Conservation (phyloP, 1,140 invertebrate genomes). For the Mesaphorura yosii region DNA sequence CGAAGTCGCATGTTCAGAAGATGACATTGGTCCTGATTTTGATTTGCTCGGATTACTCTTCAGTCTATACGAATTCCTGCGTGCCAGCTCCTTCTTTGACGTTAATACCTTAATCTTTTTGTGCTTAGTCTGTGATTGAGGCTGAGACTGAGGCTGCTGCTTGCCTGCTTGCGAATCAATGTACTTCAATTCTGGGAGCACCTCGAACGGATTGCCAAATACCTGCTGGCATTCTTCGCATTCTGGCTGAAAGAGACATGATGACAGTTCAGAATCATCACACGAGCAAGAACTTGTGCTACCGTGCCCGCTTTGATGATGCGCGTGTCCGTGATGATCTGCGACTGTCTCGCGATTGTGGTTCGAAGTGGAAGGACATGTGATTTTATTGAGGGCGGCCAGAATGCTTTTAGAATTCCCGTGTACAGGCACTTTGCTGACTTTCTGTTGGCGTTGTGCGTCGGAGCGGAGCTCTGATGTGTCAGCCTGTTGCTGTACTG, state of each 20-base stretch:
- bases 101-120: constrained; percentile 5
- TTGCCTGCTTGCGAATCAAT: neutral
- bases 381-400: neutral
- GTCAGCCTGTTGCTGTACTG: too few species aligned
- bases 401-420: neutral
- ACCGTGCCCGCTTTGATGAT: too few species aligned
- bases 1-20: too few species aligned
- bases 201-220: neutral
- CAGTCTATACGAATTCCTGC: too few species aligned
- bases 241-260: neutral
- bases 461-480: constrained; percentile 1
- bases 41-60: too few species aligned
- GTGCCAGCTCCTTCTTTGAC: neutral
- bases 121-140: neutral
- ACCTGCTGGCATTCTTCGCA: neutral
- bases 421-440: neutral
- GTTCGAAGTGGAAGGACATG: too few species aligned
- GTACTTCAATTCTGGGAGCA: neutral
- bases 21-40: too few species aligned
- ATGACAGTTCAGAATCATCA: neutral
- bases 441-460: constrained; percentile 1
- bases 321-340: too few species aligned
- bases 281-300: too few species aligned
- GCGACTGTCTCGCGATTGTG: too few species aligned
- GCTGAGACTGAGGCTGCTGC: neutral